Evolutionary conservation across 2,888 invertebrate genomes (phyloP).

Genomic region (Brachyopa scutellaris): DNA sequence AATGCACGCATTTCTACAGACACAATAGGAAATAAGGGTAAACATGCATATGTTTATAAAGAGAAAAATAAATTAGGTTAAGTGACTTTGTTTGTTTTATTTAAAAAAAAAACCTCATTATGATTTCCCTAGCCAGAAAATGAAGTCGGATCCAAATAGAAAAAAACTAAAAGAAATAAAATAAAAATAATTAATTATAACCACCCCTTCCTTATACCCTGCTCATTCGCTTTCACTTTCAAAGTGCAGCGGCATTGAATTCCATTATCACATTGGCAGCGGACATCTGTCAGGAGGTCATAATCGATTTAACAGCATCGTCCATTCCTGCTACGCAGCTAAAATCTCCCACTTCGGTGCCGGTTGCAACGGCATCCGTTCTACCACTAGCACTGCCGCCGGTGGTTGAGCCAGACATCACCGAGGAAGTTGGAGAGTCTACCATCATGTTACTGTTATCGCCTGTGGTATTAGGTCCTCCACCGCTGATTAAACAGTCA

Average conservation of each 20-base stretch:
- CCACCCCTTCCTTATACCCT: conserved; percentile 37
- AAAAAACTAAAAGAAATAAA: conserved; percentile 15
- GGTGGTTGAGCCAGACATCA: conserved; percentile 73
- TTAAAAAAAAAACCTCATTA: background rate
- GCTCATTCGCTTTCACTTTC: conserved; percentile 49
- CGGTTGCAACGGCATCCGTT: conserved; percentile 22
- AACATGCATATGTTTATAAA: no score
- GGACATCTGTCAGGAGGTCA: conserved; percentile 82
- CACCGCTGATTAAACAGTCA: conserved; percentile 80
- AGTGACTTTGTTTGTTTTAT: conserved; percentile 1
- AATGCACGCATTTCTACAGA: background rate
- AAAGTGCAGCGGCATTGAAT: conserved; percentile 69
- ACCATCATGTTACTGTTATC: conserved; percentile 76
- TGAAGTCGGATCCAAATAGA: background rate
- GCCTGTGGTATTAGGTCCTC: conserved; percentile 74
- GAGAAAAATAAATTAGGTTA: background rate
- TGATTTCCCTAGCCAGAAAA: background rate
- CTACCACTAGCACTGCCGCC: conserved; percentile 50
- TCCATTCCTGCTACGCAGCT: conserved; percentile 82
- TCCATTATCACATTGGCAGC: conserved; percentile 68
- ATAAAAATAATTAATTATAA: conserved; percentile 1
- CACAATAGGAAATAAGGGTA: background rate
- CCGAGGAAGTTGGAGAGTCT: conserved; percentile 74
- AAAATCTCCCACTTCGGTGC: conserved; percentile 77
- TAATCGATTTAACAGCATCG: conserved; percentile 83